A percentile compares a stretch with the other conserved stretches of the same genome.
phyloP scores from a whole-genome alignment of 30 jellyfish, hydroid and myxozoan species.

The Chrysaora quinquecirrha region DNA sequence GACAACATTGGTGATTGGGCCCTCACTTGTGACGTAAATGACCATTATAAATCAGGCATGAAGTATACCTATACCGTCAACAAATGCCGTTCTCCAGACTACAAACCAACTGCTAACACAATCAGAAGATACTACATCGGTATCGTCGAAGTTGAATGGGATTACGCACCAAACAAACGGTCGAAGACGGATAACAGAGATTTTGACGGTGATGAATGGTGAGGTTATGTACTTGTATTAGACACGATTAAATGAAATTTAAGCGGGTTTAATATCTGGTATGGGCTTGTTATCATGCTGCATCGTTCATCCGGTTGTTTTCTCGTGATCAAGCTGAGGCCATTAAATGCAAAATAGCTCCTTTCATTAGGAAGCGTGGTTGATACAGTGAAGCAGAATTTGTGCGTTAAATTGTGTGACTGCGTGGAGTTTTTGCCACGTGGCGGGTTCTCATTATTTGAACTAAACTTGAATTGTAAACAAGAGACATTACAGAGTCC shows the following conservation, averaged over 20 bases:
- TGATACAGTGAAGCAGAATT: too few species aligned
- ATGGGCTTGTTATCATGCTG: not conserved
- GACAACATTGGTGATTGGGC: conserved; percentile 70
- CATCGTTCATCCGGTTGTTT: not conserved
- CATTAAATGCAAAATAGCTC: not conserved
- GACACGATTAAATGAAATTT: too few species aligned
- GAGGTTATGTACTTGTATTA: not conserved
- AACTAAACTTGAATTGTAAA: too few species aligned
- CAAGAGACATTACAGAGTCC: too few species aligned
- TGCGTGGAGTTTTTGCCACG: too few species aligned
- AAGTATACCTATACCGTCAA: conserved; percentile 47
- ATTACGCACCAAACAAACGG: conserved; percentile 63
- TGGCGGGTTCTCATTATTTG: too few species aligned
- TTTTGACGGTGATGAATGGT: conserved; percentile 30
- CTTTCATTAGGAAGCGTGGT: too few species aligned
- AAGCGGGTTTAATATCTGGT: too few species aligned
- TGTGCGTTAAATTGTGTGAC: too few species aligned
- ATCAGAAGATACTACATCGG: conserved; percentile 58
- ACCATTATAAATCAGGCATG: conserved; percentile 72
- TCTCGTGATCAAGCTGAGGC: not conserved
- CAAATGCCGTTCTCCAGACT: conserved; percentile 10
- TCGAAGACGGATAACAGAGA: conserved; percentile 22
- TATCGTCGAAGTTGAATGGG: conserved; percentile 66
- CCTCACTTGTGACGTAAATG: conserved; percentile 35
- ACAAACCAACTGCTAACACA: not conserved